These are phyloP conservation scores for Caenorhabditis latens DNA, from an alignment of 1,140 invertebrate species.

Conservation along the genomic window DNA sequence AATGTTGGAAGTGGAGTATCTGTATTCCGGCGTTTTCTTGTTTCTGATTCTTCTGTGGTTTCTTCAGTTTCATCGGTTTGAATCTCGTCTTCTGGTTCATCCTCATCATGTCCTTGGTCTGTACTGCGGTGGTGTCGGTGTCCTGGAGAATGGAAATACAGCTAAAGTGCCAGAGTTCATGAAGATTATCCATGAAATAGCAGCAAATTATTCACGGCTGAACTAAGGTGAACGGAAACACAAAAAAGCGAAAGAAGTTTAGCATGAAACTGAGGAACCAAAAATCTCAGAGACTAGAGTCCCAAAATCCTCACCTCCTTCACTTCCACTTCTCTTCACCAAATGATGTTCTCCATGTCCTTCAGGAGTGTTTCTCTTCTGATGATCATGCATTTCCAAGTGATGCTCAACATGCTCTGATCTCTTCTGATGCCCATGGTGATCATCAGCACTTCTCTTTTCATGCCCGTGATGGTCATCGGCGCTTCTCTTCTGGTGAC, in stretches of 20 bases:
- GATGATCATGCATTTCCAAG: constrained; percentile 21
- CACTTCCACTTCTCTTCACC: constrained; percentile 17
- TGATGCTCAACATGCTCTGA: constrained; percentile 2
- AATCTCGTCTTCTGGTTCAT: constrained; percentile 43
- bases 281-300: no score
- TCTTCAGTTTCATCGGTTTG: constrained; percentile 17
- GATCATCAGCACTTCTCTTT: constrained; percentile 16
- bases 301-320: constrained; percentile 8
- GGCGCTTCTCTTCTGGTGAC: neutral
- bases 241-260: no score
- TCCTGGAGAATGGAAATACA: neutral
- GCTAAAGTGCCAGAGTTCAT: no score
- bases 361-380: constrained; percentile 29
- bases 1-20: constrained; percentile 37
- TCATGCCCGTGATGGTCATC: constrained; percentile 7
- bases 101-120: constrained; percentile 16
- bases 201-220: no score
- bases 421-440: constrained; percentile 33
- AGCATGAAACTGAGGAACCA: no score
- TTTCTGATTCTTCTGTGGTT: constrained; percentile 1
- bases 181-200: no score
- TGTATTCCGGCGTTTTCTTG: constrained; percentile 2
- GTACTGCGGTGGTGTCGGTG: constrained; percentile 29
- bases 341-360: constrained; percentile 22
- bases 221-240: no score